Percentiles rank a stretch among this genome's conserved stretches.
These are phyloP conservation scores for Cyrtonyx montezumae DNA, from an alignment of 2,113 vertebrate genomes.

Conservation along the genomic window DNA sequence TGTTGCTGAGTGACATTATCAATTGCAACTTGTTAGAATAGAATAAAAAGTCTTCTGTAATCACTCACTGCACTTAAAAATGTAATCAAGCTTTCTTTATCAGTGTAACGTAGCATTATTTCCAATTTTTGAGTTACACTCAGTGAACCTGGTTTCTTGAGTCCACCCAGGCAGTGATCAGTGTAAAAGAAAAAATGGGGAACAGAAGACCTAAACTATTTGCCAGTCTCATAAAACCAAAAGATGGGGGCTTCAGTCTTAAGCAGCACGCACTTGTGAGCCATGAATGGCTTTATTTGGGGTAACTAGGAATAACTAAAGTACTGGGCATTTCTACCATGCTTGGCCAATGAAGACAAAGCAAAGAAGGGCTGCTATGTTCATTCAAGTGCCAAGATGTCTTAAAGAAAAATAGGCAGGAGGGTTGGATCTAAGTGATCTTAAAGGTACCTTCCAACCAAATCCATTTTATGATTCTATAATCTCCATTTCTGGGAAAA, in stretches of 20 bases:
- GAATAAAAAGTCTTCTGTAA: constrained; percentile 26
- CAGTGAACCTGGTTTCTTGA: not conserved
- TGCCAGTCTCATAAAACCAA: not conserved
- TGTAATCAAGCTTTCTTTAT: not conserved
- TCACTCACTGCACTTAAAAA: not conserved
- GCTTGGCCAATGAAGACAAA: not conserved
- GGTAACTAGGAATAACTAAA: not conserved
- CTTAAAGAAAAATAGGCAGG: too few relatives aligned
- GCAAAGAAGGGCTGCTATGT: not conserved
- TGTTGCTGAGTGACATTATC: constrained; percentile 75
- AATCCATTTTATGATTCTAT: too few relatives aligned
- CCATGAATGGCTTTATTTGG: not conserved
- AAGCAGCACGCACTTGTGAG: not conserved
- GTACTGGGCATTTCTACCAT: not conserved
- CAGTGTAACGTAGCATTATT: not conserved
- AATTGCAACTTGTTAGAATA: constrained; percentile 58
- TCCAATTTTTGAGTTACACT: not conserved
- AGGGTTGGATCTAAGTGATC: too few relatives aligned
- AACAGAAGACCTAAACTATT: not conserved
- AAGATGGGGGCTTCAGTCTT: not conserved
- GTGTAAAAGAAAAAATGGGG: not conserved
- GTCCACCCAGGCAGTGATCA: not conserved
- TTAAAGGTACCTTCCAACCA: too few relatives aligned
- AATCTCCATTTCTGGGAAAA: not conserved
- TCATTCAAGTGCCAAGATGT: not conserved